phyloP scores from a whole-genome alignment of 2,797 vertebrate genomes.

The Hemitrygon akajei region DNA sequence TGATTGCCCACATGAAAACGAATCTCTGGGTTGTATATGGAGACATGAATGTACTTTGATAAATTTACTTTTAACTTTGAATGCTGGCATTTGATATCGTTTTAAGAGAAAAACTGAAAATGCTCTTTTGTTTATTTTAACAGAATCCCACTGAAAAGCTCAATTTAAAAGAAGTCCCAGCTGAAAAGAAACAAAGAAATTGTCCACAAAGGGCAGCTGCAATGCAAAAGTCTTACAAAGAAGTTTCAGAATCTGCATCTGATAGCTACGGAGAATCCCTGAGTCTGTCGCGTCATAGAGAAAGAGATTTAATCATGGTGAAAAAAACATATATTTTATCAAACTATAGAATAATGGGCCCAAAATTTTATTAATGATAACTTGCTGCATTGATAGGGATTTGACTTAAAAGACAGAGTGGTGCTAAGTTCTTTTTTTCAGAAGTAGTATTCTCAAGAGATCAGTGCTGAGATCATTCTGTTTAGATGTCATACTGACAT shows the following conservation, averaged over 20 bases:
- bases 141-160: slow-evolving; percentile 43
- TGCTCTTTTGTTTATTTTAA: slow-evolving; percentile 27
- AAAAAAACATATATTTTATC: neutral
- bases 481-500: too few relatives aligned
- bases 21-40: too few relatives aligned
- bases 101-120: neutral
- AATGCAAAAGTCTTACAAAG: slow-evolving; percentile 61
- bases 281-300: neutral
- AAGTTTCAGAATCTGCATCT: slow-evolving; percentile 63
- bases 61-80: neutral
- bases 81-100: neutral
- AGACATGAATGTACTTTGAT: too few relatives aligned
- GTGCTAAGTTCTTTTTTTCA: too few relatives aligned
- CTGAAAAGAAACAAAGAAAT: slow-evolving; percentile 38
- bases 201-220: slow-evolving; percentile 57
- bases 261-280: slow-evolving; percentile 52
- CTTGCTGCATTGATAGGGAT: too few relatives aligned
- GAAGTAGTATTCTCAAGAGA: too few relatives aligned
- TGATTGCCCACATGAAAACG: too few relatives aligned
- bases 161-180: slow-evolving; percentile 32
- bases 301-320: slow-evolving; percentile 41
- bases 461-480: too few relatives aligned
- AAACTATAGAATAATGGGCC: neutral
- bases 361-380: neutral
- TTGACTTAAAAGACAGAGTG: too few relatives aligned